phyloP scores from a whole-genome alignment of 2,888 invertebrate genomes.

The Spodoptera picta region DNA sequence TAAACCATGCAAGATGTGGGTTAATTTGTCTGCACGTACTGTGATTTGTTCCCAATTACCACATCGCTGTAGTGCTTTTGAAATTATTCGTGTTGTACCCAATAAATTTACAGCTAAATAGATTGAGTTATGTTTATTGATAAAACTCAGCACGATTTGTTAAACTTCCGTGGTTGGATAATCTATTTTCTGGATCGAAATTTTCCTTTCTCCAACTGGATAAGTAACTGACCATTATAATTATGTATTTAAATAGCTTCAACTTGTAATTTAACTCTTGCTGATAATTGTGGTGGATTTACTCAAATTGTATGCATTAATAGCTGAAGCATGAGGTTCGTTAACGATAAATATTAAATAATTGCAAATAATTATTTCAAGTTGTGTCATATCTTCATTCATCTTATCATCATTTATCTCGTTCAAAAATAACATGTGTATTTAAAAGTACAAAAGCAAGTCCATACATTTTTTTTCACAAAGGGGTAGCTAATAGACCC shows the following conservation, averaged over 20 bases:
- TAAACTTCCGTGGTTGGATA: slow-evolving; percentile 61
- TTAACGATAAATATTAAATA: neutral
- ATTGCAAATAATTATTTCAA: neutral
- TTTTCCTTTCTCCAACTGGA: slow-evolving; percentile 59
- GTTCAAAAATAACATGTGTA: too few relatives aligned
- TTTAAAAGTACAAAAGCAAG: too few relatives aligned
- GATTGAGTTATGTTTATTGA: slow-evolving; percentile 65
- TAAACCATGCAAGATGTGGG: slow-evolving; percentile 59
- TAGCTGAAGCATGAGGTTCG: too few relatives aligned
- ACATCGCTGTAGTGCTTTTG: slow-evolving; percentile 55
- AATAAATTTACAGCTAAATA: slow-evolving; percentile 52
- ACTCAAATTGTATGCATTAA: neutral
- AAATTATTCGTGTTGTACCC: slow-evolving; percentile 57
- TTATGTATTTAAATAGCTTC: slow-evolving; percentile 37
- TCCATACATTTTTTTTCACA: slow-evolving; percentile 31
- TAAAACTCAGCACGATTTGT: slow-evolving; percentile 60
- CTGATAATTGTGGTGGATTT: slow-evolving; percentile 1
- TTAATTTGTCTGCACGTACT: slow-evolving; percentile 57
- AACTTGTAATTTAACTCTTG: slow-evolving; percentile 16
- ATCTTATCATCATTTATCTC: too few relatives aligned
- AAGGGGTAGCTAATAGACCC: slow-evolving; percentile 50
- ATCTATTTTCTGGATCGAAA: slow-evolving; percentile 61
- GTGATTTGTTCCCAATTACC: slow-evolving; percentile 59
- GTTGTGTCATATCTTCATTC: too few relatives aligned
- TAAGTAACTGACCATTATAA: slow-evolving; percentile 58